Conservation (phyloP, 1,140 invertebrate species). For the Ips typographus region DNA sequence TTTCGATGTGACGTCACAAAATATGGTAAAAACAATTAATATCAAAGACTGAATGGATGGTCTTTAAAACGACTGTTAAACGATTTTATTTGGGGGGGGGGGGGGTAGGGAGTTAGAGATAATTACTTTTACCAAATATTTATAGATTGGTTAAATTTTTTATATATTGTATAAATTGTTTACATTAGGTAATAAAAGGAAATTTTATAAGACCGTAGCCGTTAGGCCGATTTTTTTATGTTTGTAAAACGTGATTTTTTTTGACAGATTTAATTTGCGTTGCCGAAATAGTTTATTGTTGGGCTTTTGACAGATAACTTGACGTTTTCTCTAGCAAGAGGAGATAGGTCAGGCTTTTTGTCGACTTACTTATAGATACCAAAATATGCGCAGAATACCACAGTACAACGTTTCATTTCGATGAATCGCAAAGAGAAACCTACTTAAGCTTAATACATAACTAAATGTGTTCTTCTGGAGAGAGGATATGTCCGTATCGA, state of each 20-base stretch:
- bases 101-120: constrained; percentile 13
- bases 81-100: constrained; percentile 15
- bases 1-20: constrained; percentile 21
- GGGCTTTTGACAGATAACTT: too few relatives aligned
- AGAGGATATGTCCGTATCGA: constrained; percentile 10
- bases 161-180: constrained; percentile 38
- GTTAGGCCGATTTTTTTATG: constrained; percentile 17
- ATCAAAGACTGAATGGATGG: constrained; percentile 38
- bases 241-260: constrained; percentile 14
- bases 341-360: too few relatives aligned
- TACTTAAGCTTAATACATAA: constrained; percentile 20
- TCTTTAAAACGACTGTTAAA: constrained; percentile 35
- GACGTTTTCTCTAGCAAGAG: too few relatives aligned
- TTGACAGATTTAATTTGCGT: constrained; percentile 4
- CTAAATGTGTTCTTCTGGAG: constrained; percentile 22
- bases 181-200: constrained; percentile 30
- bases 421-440: constrained; percentile 5
- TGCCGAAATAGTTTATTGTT: background rate
- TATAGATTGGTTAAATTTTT: constrained; percentile 38
- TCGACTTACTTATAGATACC: too few relatives aligned
- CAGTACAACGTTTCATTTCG: background rate
- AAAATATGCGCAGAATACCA: background rate
- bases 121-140: constrained; percentile 34
- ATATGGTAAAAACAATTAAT: constrained; percentile 26
- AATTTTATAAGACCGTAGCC: constrained; percentile 33